Evolutionary conservation across 1,140 invertebrate genomes (phyloP).

Genomic region (Tetragnatha versicolor): DNA sequence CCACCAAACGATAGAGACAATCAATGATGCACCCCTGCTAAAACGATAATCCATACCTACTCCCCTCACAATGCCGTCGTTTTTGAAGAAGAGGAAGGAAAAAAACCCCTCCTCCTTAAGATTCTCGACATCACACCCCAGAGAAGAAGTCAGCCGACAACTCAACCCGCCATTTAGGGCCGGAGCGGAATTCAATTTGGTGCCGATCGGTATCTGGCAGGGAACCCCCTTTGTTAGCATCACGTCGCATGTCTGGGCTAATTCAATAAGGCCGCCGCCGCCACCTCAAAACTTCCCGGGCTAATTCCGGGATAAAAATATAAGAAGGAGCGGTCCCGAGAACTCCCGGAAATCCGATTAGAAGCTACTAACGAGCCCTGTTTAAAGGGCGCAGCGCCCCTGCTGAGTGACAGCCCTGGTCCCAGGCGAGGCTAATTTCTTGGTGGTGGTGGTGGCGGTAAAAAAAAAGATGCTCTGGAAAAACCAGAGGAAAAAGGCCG

Average conservation of each 20-base stretch:
- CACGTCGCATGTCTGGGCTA: conserved; percentile 11
- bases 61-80: no score
- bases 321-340: background rate
- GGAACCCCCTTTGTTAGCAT: conserved; percentile 23
- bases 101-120: conserved; percentile 22
- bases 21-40: no score
- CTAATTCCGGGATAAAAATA: background rate
- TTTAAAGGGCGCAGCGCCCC: conserved; percentile 1
- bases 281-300: no score
- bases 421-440: background rate
- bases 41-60: no score
- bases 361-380: conserved; percentile 32
- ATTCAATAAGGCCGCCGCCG: conserved; percentile 16
- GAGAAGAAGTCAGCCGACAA: background rate
- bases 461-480: no score
- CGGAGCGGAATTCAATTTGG: conserved; percentile 27
- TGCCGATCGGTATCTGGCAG: background rate
- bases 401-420: background rate
- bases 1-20: no score
- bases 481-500: no score
- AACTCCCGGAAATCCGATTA: conserved; percentile 23
- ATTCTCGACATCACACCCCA: background rate
- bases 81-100: no score
- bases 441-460: no score
- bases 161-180: conserved; percentile 16